Conservation (phyloP, 2,888 invertebrate species). For the Beris chalybata region DNA sequence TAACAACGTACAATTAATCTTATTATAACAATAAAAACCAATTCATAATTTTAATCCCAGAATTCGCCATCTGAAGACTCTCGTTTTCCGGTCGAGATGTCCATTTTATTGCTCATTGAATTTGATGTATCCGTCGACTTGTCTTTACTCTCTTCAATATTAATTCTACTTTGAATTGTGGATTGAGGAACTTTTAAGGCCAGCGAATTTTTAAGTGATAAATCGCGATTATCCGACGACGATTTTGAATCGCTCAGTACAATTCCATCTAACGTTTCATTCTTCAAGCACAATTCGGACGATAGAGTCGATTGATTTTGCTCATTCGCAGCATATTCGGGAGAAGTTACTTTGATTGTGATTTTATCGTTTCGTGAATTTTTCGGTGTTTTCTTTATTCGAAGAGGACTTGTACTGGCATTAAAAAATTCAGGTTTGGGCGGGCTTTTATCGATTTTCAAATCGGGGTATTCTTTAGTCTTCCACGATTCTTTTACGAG, state of each 20-base stretch:
- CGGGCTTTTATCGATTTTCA: not conserved
- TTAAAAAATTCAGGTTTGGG: not conserved
- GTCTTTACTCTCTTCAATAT: not conserved
- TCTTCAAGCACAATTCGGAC: conserved; percentile 3
- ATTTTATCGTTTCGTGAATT: not conserved
- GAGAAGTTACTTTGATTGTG: not conserved
- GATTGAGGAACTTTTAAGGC: conserved; percentile 17
- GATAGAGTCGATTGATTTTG: conserved; percentile 3
- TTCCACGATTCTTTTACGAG: not conserved
- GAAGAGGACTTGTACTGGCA: not conserved
- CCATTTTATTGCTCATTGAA: conserved; percentile 9
- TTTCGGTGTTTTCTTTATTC: no score
- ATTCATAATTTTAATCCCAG: conserved; percentile 19
- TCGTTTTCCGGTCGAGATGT: conserved; percentile 24
- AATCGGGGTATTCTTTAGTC: not conserved
- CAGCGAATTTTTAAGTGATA: not conserved
- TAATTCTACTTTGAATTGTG: not conserved
- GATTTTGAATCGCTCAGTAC: conserved; percentile 19
- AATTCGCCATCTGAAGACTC: conserved; percentile 26
- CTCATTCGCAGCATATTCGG: not conserved
- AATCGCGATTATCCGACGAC: not conserved
- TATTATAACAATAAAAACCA: not conserved
- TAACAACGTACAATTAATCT: no score
- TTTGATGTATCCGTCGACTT: not conserved
- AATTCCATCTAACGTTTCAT: conserved; percentile 12